A percentile compares a stretch with the other conserved stretches of the same genome.
phyloP scores from a whole-genome alignment of 1,140 invertebrate genomes.

The Aphelinus certus region DNA sequence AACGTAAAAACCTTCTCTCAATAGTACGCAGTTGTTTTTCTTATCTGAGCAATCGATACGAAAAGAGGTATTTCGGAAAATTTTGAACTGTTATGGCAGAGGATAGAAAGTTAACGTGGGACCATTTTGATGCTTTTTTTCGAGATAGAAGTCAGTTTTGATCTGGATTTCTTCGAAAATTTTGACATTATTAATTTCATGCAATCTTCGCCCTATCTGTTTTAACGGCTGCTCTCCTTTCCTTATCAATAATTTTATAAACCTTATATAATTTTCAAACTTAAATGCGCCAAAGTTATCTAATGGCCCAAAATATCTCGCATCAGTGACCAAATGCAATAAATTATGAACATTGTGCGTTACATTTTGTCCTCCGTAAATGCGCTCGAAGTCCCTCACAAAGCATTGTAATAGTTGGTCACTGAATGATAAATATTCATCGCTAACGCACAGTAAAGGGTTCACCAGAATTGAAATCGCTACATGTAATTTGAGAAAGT shows the following conservation, averaged over 20 bases:
- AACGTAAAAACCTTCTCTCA: background rate
- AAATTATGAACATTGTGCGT: constrained; percentile 30
- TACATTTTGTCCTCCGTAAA: constrained; percentile 11
- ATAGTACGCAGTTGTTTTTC: constrained; percentile 1
- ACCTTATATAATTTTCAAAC: constrained; percentile 26
- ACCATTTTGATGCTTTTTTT: background rate
- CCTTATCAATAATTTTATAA: background rate
- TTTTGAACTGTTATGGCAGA: background rate
- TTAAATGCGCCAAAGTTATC: constrained; percentile 20
- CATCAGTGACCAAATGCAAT: background rate
- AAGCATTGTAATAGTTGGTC: constrained; percentile 8
- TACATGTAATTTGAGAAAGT: constrained; percentile 37
- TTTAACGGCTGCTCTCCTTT: constrained; percentile 15
- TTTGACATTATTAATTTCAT: background rate
- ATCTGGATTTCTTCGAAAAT: background rate
- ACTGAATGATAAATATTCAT: constrained; percentile 6
- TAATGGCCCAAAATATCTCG: constrained; percentile 18
- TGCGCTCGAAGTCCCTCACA: background rate
- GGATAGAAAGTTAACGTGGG: background rate
- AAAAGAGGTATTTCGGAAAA: background rate
- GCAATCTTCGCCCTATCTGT: constrained; percentile 11
- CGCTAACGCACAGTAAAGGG: background rate
- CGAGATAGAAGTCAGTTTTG: background rate
- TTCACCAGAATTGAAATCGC: constrained; percentile 40
- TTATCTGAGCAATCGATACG: background rate